Conservation (phyloP, 2,888 invertebrate species). For the Euzetes globulus region DNA sequence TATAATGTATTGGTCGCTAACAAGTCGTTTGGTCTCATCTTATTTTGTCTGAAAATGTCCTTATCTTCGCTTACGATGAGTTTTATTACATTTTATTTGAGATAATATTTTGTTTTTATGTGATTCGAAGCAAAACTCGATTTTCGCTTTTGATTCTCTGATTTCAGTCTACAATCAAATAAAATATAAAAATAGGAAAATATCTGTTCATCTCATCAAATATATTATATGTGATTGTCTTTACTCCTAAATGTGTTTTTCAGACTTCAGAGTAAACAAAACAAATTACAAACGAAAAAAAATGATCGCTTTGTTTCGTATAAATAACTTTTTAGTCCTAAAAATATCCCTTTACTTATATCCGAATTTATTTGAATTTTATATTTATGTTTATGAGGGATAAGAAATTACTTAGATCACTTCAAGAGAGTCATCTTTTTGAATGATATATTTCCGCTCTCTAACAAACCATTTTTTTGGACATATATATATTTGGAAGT, state of each 20-base stretch:
- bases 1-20: neutral
- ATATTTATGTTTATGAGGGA: neutral
- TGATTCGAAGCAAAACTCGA: neutral
- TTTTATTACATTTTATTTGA: neutral
- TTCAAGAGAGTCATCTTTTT: neutral
- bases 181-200: neutral
- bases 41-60: neutral
- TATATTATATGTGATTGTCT: neutral
- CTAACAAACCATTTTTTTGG: too few species aligned
- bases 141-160: neutral
- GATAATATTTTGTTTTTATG: conserved; percentile 4
- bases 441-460: neutral
- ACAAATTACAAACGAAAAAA: neutral
- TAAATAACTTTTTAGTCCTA: neutral
- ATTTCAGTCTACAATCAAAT: neutral
- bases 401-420: neutral
- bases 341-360: too few species aligned
- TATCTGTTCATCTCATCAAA: neutral
- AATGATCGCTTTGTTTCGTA: neutral
- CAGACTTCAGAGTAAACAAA: neutral
- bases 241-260: neutral
- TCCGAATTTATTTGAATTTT: neutral
- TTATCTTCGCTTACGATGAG: neutral
- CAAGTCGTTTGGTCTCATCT: conserved; percentile 1
- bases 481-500: too few species aligned